A percentile compares a stretch with the other conserved stretches of the same genome.
Evolutionary conservation across 2,113 vertebrate genomes (phyloP).

Genomic region (Pseudorectes ferrugineus): DNA sequence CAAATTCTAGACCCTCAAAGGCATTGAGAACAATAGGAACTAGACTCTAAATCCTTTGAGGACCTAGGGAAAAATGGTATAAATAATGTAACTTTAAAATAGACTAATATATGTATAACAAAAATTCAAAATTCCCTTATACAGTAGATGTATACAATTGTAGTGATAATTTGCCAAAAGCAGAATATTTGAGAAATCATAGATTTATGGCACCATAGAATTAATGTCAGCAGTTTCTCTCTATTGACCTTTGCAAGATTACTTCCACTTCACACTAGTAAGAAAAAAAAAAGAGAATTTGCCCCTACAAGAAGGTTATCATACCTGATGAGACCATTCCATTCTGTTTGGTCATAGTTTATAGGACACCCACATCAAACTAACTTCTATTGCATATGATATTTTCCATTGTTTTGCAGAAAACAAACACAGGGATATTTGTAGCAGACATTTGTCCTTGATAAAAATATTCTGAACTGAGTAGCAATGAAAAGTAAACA

Average conservation of each 20-base stretch:
- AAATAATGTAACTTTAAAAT: background rate
- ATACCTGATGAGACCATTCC: background rate
- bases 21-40: background rate
- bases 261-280: background rate
- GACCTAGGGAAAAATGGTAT: background rate
- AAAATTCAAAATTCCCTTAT: background rate
- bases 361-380: background rate
- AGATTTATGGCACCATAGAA: background rate
- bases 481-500: background rate
- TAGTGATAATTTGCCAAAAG: background rate
- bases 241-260: background rate
- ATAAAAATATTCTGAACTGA: background rate
- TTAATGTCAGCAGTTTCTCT: background rate
- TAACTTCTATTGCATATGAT: background rate
- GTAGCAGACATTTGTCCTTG: background rate
- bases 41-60: background rate
- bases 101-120: background rate
- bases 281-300: background rate
- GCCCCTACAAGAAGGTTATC: background rate
- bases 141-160: background rate
- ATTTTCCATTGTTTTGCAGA: background rate
- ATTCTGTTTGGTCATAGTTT: background rate
- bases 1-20: background rate
- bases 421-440: background rate
- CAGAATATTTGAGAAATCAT: background rate